Percentiles rank a stretch among this genome's conserved stretches.
Conservation (phyloP, 1,140 invertebrate species). For the Apis laboriosa region DNA sequence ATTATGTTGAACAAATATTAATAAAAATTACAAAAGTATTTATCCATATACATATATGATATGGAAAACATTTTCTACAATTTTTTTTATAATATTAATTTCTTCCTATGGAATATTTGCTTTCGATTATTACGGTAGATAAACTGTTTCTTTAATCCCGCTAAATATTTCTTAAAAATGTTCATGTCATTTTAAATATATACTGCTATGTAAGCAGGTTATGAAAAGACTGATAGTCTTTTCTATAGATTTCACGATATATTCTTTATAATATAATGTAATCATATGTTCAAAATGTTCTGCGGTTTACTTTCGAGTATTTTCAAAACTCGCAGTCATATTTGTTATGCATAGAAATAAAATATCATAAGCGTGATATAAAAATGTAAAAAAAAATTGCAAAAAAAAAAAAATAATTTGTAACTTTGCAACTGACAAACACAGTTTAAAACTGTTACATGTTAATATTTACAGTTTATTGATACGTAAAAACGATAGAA, state of each 20-base stretch:
- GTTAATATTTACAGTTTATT: slow-evolving; percentile 65
- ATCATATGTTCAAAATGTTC: background rate
- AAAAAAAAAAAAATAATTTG: slow-evolving; percentile 58
- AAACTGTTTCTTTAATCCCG: slow-evolving; percentile 2
- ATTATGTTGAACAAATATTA: slow-evolving; percentile 23
- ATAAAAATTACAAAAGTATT: background rate
- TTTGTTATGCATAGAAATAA: slow-evolving; percentile 9
- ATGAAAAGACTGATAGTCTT: slow-evolving; percentile 1
- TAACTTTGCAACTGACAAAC: slow-evolving; percentile 41
- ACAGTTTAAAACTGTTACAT: slow-evolving; percentile 57
- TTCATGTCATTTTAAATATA: slow-evolving; percentile 8
- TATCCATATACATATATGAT: background rate
- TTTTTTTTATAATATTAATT: slow-evolving; percentile 9
- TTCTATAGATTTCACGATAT: slow-evolving; percentile 4
- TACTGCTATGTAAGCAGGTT: background rate
- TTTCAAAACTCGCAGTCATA: slow-evolving; percentile 5
- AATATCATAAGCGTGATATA: slow-evolving; percentile 17
- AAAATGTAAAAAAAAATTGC: slow-evolving; percentile 34
- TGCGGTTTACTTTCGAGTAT: slow-evolving; percentile 4
- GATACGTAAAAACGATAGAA: slow-evolving; percentile 49
- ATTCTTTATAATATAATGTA: slow-evolving; percentile 27
- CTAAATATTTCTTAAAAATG: background rate
- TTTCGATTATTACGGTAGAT: slow-evolving; percentile 6
- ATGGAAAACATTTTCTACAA: background rate
- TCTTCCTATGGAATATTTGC: slow-evolving; percentile 12